Conservation (phyloP, 2,797 vertebrate species). For the Pygocentrus nattereri region DNA sequence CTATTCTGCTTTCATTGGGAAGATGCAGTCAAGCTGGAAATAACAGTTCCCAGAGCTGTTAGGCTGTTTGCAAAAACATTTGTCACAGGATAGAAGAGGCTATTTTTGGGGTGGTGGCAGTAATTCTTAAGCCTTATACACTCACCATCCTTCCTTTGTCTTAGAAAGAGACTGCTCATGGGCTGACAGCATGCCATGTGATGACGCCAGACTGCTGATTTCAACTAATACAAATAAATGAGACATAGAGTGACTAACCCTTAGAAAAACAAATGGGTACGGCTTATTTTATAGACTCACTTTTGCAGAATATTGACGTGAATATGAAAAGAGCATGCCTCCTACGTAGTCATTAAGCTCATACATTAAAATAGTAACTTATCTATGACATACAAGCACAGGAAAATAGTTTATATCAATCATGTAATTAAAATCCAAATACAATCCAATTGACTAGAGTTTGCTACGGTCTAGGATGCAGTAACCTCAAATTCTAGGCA, state of each 20-base stretch:
- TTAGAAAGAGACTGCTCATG: conserved; percentile 22
- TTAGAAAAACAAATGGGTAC: neutral
- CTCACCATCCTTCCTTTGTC: conserved; percentile 40
- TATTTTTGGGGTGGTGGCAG: conserved; percentile 23
- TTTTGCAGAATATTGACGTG: neutral
- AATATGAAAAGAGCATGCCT: neutral
- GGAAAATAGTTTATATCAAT: neutral
- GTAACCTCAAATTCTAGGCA: no score
- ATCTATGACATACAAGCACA: neutral
- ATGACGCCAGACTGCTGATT: neutral
- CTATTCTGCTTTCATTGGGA: neutral
- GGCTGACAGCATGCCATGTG: conserved; percentile 25
- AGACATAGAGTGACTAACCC: conserved; percentile 1
- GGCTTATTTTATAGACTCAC: neutral
- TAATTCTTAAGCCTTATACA: conserved; percentile 15
- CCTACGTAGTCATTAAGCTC: neutral
- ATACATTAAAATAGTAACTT: neutral
- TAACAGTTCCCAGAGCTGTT: conserved; percentile 42
- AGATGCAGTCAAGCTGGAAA: conserved; percentile 25
- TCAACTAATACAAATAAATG: neutral
- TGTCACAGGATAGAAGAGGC: conserved; percentile 27
- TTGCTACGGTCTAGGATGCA: no score
- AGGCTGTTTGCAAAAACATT: conserved; percentile 34
- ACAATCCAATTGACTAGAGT: no score
- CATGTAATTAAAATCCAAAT: no score